phyloP scores from a whole-genome alignment of 2,113 vertebrate species.

The Empidonax traillii region DNA sequence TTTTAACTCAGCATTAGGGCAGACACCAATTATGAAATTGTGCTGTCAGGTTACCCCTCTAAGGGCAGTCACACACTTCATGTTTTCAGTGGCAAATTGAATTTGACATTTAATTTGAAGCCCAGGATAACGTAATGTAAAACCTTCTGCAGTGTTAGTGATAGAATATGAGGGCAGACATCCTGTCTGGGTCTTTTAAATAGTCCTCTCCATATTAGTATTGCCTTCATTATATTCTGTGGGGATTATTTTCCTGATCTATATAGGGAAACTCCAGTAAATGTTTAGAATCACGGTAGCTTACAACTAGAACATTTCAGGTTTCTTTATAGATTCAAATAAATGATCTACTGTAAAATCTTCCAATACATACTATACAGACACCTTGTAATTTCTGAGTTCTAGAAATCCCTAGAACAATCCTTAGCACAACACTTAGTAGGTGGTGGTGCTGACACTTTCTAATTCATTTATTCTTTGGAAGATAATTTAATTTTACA shows the following conservation, averaged over 20 bases:
- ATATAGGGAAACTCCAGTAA: background rate
- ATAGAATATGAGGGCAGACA: constrained; percentile 12
- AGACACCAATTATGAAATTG: constrained; percentile 60
- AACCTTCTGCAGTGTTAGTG: constrained; percentile 55
- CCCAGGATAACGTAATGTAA: constrained; percentile 48
- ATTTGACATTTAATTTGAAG: constrained; percentile 79
- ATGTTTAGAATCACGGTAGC: background rate
- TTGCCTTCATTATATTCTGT: background rate
- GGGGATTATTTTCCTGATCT: background rate
- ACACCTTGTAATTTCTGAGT: background rate
- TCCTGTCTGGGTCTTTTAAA: background rate
- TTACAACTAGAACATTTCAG: background rate
- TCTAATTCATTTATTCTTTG: background rate
- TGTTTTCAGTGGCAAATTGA: constrained; percentile 69
- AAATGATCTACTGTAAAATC: background rate
- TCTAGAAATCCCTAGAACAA: background rate
- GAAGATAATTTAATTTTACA: background rate
- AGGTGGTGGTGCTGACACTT: background rate
- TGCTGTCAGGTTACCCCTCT: constrained; percentile 41
- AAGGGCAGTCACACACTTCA: constrained; percentile 59
- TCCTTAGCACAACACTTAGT: background rate
- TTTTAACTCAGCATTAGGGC: constrained; percentile 23
- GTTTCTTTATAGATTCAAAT: background rate
- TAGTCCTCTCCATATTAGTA: background rate
- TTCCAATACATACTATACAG: background rate